Evolutionary conservation across 2,113 vertebrate species (phyloP).

Genomic region (Gallinago undulata): DNA sequence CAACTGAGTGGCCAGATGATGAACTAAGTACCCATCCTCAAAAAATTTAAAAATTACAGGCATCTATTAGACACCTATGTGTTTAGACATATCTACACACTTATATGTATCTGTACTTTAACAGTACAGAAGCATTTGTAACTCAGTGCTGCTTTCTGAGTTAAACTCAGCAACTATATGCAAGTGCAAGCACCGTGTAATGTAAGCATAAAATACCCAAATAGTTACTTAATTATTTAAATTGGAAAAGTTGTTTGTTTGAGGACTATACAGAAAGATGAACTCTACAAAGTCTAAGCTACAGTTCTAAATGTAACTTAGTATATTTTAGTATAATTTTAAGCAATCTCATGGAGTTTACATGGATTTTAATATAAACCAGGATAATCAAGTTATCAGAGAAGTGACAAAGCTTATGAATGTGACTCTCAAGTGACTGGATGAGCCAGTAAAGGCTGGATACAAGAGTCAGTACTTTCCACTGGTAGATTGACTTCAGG

Average conservation of each 20-base stretch:
- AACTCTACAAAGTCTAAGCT: background rate
- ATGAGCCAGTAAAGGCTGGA: background rate
- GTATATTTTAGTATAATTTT: background rate
- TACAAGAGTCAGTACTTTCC: background rate
- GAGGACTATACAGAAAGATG: background rate
- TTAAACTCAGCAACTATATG: background rate
- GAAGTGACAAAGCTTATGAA: background rate
- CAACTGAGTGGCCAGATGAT: background rate
- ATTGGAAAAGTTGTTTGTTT: background rate
- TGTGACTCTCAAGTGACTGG: background rate
- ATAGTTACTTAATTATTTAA: background rate
- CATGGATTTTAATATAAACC: background rate
- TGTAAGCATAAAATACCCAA: background rate
- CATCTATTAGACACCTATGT: background rate
- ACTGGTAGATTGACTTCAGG: background rate
- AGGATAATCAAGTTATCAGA: fast-evolving
- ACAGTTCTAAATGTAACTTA: background rate
- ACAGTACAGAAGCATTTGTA: background rate
- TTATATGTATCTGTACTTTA: background rate
- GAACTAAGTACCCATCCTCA: background rate
- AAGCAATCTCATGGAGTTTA: background rate
- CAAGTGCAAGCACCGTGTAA: background rate
- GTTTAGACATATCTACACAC: background rate
- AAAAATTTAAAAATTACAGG: background rate
- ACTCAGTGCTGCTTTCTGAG: background rate